These are phyloP conservation scores for Atractosteus spatula DNA, from an alignment of 2,113 vertebrate genomes.

Conservation along the genomic window DNA sequence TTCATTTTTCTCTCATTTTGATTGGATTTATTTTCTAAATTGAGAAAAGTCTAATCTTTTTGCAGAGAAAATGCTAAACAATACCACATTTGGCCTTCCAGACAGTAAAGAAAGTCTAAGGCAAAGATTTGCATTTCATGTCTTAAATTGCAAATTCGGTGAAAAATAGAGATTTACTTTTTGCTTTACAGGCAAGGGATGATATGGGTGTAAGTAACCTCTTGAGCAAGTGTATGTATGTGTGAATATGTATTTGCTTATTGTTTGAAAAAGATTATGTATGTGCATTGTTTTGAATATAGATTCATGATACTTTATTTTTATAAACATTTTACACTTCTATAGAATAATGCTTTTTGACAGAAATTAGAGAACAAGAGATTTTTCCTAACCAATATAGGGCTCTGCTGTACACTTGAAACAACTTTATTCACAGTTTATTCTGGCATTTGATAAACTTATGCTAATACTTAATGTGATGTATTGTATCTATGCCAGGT, in stretches of 20 bases:
- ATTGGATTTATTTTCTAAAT: no score
- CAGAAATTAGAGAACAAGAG: no score
- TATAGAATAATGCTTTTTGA: conserved; percentile 2
- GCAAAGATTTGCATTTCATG: no score
- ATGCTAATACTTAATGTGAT: conserved; percentile 8
- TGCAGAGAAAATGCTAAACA: no score
- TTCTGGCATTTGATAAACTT: conserved; percentile 26
- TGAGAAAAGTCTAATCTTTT: no score
- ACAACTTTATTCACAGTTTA: conserved; percentile 2
- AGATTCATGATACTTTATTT: not conserved
- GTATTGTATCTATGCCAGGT: conserved; percentile 15
- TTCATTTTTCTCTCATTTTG: no score
- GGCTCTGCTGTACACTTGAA: conserved; percentile 8
- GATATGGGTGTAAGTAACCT: not conserved
- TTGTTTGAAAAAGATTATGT: conserved; percentile 2
- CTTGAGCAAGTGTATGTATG: not conserved
- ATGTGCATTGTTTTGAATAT: conserved; percentile 11
- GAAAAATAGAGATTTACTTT: no score
- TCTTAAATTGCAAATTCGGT: no score
- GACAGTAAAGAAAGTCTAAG: no score
- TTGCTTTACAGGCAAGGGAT: no score
- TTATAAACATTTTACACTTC: not conserved
- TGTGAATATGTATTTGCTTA: not conserved
- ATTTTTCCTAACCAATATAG: not conserved
- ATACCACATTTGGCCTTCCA: no score